Evolutionary conservation across 2,113 vertebrate species (phyloP).

Genomic region (Bubo blakistoni): DNA sequence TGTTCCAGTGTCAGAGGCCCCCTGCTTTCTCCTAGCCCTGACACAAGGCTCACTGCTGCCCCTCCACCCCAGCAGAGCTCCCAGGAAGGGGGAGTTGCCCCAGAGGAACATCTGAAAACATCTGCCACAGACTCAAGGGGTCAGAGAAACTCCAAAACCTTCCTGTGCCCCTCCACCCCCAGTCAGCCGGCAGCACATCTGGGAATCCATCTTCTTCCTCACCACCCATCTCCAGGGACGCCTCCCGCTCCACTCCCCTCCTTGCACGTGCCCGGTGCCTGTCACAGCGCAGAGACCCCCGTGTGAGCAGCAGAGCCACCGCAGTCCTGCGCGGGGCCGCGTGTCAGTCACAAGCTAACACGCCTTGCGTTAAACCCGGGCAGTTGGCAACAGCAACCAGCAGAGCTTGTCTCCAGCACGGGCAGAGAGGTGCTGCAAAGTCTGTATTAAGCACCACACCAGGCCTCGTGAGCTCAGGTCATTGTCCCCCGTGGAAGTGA

Average conservation of each 20-base stretch:
- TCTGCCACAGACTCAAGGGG: neutral
- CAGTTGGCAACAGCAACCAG: neutral
- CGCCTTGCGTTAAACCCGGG: neutral
- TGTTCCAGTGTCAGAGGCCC: neutral
- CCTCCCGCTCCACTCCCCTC: neutral
- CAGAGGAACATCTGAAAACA: neutral
- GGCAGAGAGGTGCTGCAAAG: neutral
- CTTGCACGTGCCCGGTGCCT: neutral
- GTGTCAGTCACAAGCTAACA: neutral
- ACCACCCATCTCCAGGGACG: neutral
- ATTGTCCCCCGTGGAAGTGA: slow-evolving; percentile 68
- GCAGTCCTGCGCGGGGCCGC: neutral
- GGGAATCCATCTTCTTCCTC: neutral
- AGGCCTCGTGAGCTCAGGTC: neutral
- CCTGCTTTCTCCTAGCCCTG: neutral
- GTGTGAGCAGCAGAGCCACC: neutral
- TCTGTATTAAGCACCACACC: neutral
- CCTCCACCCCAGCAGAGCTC: neutral
- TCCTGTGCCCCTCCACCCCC: neutral
- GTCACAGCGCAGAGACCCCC: neutral
- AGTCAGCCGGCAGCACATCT: neutral
- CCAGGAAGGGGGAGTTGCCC: neutral
- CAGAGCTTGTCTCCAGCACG: neutral
- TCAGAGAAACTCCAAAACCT: neutral
- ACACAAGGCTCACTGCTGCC: neutral